Evolutionary conservation across 2,113 vertebrate species (phyloP).

Genomic region (Syngnathus scovelli): DNA sequence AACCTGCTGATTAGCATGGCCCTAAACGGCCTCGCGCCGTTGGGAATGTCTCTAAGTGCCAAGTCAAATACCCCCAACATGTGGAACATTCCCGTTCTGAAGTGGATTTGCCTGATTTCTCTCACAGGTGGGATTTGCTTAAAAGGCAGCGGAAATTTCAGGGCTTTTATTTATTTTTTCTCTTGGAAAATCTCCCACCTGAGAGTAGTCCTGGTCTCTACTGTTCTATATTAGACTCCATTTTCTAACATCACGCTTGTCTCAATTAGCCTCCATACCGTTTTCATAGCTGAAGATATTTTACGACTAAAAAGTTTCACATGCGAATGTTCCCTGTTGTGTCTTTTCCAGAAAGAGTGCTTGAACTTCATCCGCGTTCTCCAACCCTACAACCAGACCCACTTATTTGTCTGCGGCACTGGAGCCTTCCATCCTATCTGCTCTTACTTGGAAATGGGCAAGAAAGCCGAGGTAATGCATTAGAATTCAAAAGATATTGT

Average conservation of each 20-base stretch:
- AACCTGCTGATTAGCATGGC: constrained; percentile 57
- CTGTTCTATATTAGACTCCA: constrained; percentile 21
- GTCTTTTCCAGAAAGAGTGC: constrained; percentile 86
- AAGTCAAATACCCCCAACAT: constrained; percentile 53
- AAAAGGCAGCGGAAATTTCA: constrained; percentile 18
- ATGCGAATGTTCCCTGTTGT: background rate
- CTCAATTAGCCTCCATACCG: constrained; percentile 11
- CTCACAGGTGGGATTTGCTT: constrained; percentile 62
- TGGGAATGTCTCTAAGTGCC: constrained; percentile 45
- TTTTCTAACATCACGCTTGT: constrained; percentile 12
- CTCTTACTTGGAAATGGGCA: constrained; percentile 90
- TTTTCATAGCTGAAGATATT: constrained; percentile 31
- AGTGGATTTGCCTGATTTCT: constrained; percentile 37
- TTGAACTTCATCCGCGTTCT: constrained; percentile 95
- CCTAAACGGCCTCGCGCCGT: constrained; percentile 57
- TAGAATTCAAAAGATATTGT: background rate
- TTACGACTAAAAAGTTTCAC: constrained; percentile 2
- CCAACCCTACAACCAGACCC: constrained; percentile 90
- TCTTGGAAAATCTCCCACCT: constrained; percentile 47
- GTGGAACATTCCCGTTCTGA: constrained; percentile 51
- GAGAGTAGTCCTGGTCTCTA: constrained; percentile 19
- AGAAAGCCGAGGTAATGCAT: constrained; percentile 85
- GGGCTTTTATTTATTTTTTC: constrained; percentile 20
- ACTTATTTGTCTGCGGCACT: constrained; percentile 92
- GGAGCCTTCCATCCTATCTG: constrained; percentile 97